Base-by-base conservation (phyloP, 2,888 invertebrate species). In the Campopleginae sp. region DNA sequence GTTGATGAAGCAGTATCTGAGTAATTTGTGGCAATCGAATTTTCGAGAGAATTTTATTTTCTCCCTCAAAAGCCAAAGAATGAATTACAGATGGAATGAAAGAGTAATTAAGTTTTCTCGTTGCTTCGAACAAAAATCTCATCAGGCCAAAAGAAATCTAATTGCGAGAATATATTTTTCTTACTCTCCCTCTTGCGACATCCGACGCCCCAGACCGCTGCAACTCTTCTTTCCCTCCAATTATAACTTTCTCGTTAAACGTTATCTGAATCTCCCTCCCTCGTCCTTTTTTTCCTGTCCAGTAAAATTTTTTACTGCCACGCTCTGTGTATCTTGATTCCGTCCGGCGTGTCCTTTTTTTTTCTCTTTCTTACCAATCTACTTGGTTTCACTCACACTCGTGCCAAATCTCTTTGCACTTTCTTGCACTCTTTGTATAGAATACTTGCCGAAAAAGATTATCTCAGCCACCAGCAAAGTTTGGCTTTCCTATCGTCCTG, bases 191-290 rank as follows among this genome's bases (percentile, higher is more conserved):
- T 66, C 66, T 31, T 74, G 17, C 58, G n/a, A 33, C 44, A 10
- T 38, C 65, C 19, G 12, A 38, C 66, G 17, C 63, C 63, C 19
- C 19, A n/a, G 19, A 63, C 61, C 46, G 63, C 33, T 48, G 48
- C 75, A 75, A 75, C 75, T 63, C 65, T 74, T 80, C 75, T 44
- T 71, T 80, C 65, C 58, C 81, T 84, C 81, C 81, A 84, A 84
- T 84, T 84, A 84, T 84, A 81, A 81, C 77, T 84, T 84, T 81
- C 84, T 74, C 81, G 81, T 84, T 81, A 84, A 84, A 78, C 84
- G 84, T 81, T 84, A 84, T 81, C 80, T 74, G 66, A 58, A 44
- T 38, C n/a, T 58, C 58, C 27, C 66, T 54, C 42, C 14, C 42
- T 17, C 19, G 44, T 38, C 65, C n/a, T 65, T 80, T 23, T 75